Percentiles rank a stretch among this genome's conserved stretches.
phyloP scores from a whole-genome alignment of 1,140 invertebrate genomes.

The Forficula auricularia region DNA sequence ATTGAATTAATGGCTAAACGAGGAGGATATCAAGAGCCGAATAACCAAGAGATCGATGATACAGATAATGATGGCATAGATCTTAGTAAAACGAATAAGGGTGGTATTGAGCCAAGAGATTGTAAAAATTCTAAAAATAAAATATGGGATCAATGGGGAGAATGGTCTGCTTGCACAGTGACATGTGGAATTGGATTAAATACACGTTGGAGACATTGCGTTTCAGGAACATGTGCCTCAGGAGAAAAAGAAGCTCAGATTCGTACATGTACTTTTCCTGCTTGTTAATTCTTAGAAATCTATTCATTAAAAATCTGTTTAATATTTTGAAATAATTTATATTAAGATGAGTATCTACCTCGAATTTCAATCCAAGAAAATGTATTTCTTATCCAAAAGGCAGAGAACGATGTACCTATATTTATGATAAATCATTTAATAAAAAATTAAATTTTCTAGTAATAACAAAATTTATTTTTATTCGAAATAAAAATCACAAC shows the following conservation, averaged over 20 bases:
- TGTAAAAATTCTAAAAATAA: constrained; percentile 16
- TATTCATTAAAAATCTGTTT: too few relatives aligned
- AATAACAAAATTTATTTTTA: too few relatives aligned
- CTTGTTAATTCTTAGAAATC: constrained; percentile 21
- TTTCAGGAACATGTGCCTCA: constrained; percentile 24
- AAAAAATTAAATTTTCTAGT: too few relatives aligned
- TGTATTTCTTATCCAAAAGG: too few relatives aligned
- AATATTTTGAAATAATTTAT: too few relatives aligned
- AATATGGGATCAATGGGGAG: constrained; percentile 29
- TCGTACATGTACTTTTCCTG: constrained; percentile 26
- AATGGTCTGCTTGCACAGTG: constrained; percentile 29
- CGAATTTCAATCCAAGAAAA: too few relatives aligned
- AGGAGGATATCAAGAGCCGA: neutral
- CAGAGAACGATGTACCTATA: too few relatives aligned
- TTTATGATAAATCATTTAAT: too few relatives aligned
- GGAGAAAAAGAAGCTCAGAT: constrained; percentile 33
- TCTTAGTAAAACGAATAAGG: neutral
- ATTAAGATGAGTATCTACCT: too few relatives aligned
- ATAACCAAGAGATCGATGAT: neutral
- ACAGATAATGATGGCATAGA: neutral
- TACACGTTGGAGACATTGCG: constrained; percentile 28
- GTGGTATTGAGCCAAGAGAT: neutral
- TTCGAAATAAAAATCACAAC: too few relatives aligned
- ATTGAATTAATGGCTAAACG: too few relatives aligned
- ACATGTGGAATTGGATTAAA: constrained; percentile 29